Evolutionary conservation across 2,113 vertebrate genomes (phyloP).

Genomic region (Dolichallabes microphthalmus): DNA sequence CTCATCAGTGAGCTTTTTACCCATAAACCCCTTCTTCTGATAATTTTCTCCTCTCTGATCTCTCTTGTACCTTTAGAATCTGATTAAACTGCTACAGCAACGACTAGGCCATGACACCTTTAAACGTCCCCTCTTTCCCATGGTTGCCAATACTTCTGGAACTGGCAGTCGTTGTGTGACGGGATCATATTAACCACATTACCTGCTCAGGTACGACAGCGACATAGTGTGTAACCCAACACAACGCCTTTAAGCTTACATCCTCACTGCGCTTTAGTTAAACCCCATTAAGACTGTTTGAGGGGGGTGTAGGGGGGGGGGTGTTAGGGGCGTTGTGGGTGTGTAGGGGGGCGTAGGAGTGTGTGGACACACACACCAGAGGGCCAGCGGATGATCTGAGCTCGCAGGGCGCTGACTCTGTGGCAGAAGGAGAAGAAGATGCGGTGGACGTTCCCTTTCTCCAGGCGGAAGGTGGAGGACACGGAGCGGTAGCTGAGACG

Average conservation of each 20-base stretch:
- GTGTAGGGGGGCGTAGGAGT: neutral
- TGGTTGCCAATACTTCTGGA: neutral
- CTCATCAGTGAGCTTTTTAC: no score
- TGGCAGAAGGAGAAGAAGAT: conserved; percentile 74
- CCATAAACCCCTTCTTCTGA: no score
- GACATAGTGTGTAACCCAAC: neutral
- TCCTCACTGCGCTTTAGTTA: neutral
- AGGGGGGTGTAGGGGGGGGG: no score
- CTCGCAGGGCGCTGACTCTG: conserved; percentile 61
- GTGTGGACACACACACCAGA: conserved; percentile 38
- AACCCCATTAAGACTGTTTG: neutral
- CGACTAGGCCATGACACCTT: neutral
- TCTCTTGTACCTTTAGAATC: no score
- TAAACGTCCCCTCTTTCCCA: neutral
- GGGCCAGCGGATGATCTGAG: conserved; percentile 65
- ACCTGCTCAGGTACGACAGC: no score
- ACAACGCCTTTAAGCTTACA: neutral
- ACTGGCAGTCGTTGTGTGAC: no score
- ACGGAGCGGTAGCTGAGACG: conserved; percentile 70
- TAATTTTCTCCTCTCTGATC: no score
- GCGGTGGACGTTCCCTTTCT: conserved; percentile 74
- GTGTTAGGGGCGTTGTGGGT: neutral
- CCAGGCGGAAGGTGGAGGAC: conserved; percentile 68
- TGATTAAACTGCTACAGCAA: neutral
- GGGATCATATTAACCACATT: neutral